These are phyloP conservation scores for Eretmodus cyanostictus DNA, from an alignment of 2,113 vertebrate species.

Conservation along the genomic window DNA sequence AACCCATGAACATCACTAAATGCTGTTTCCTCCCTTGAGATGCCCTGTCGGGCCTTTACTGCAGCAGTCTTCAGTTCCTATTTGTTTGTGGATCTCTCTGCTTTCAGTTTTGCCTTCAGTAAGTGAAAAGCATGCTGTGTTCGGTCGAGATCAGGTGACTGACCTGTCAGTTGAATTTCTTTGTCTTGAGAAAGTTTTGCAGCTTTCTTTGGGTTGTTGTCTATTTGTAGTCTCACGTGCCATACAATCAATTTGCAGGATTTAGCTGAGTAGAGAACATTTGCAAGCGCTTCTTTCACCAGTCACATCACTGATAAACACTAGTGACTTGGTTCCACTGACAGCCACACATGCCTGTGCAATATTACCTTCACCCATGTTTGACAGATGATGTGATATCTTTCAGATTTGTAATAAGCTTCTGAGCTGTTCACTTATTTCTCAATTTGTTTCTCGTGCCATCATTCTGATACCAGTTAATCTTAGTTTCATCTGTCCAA, in stretches of 20 bases:
- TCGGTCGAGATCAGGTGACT: background rate
- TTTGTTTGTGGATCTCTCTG: background rate
- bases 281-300: background rate
- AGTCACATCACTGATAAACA: background rate
- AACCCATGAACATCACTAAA: background rate
- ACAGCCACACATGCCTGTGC: background rate
- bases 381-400: background rate
- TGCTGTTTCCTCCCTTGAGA: background rate
- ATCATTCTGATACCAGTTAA: background rate
- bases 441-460: background rate
- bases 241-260: background rate
- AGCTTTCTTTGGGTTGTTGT: background rate
- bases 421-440: background rate
- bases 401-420: background rate
- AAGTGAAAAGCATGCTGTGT: background rate
- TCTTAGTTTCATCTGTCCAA: background rate
- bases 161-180: background rate
- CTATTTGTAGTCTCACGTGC: background rate
- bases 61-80: background rate
- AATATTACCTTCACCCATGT: background rate
- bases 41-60: background rate
- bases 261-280: background rate
- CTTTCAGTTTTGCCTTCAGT: background rate
- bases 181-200: background rate
- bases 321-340: background rate